phyloP scores from a whole-genome alignment of 2,888 invertebrate species.

The Lissonota sp. region DNA sequence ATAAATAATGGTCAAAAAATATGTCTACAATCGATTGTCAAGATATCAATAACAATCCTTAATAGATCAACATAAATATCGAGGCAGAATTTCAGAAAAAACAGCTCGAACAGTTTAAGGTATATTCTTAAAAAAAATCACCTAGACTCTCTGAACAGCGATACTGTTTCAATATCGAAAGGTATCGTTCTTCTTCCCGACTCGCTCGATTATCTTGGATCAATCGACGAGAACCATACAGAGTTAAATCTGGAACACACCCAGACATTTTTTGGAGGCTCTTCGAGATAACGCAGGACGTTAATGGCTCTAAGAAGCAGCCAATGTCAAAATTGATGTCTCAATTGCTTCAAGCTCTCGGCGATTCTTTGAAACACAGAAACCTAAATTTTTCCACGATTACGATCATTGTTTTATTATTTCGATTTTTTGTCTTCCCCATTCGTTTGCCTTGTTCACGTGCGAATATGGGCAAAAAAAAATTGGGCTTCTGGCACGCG shows the following conservation, averaged over 20 bases:
- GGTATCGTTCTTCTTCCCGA: background rate
- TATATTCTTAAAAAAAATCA: too few species aligned
- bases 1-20: too few species aligned
- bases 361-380: slow-evolving; percentile 13
- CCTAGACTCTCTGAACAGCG: background rate
- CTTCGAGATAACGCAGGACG: slow-evolving; percentile 3
- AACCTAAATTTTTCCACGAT: slow-evolving; percentile 42
- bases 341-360: slow-evolving; percentile 16
- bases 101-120: too few species aligned
- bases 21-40: too few species aligned
- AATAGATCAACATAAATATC: too few species aligned
- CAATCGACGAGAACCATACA: too few species aligned
- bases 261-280: background rate
- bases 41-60: too few species aligned
- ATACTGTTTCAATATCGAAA: background rate
- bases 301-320: background rate
- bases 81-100: too few species aligned
- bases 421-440: slow-evolving; percentile 70
- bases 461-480: slow-evolving; percentile 77
- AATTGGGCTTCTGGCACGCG: slow-evolving; percentile 76
- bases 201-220: too few species aligned
- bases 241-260: too few species aligned
- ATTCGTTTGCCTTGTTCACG: slow-evolving; percentile 81
- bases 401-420: slow-evolving; percentile 54
- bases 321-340: slow-evolving; percentile 31